phyloP scores from a whole-genome alignment of 2,888 invertebrate genomes.

The Philereme vetulata region DNA sequence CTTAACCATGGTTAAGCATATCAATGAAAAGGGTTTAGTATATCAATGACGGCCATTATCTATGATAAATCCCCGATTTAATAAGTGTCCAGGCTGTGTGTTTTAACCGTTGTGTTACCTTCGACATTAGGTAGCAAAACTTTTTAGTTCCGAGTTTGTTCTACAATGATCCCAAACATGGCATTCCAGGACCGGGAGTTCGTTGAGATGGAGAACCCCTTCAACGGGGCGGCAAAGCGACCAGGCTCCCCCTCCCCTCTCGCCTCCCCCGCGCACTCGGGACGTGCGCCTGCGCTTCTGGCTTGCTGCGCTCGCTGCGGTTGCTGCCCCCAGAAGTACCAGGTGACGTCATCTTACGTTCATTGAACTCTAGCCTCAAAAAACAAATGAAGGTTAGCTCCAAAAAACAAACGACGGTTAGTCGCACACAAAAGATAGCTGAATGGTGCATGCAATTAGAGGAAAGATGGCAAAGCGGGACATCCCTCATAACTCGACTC shows the following conservation, averaged over 20 bases:
- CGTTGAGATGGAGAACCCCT: constrained; percentile 97
- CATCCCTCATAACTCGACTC: no score
- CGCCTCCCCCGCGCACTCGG: constrained; percentile 94
- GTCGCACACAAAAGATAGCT: not conserved
- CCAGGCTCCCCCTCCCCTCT: constrained; percentile 95
- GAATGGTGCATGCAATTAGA: not conserved
- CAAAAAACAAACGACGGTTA: not conserved
- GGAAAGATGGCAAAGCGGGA: no score
- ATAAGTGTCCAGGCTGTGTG: no score
- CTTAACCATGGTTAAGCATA: no score
- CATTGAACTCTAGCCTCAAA: constrained; percentile 9
- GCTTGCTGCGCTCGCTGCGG: constrained; percentile 94
- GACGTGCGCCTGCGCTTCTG: constrained; percentile 88
- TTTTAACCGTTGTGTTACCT: no score
- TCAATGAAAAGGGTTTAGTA: no score
- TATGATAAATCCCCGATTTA: no score
- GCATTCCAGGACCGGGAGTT: constrained; percentile 95
- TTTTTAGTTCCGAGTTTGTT: not conserved
- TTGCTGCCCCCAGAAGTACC: constrained; percentile 94
- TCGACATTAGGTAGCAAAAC: not conserved
- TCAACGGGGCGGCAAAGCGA: constrained; percentile 96
- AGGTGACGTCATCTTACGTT: constrained; percentile 81
- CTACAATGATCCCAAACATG: constrained; percentile 27
- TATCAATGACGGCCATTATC: no score
- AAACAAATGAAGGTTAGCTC: not conserved